Evolutionary conservation across 2,888 invertebrate genomes (phyloP).

Genomic region (Nycteola revayana): DNA sequence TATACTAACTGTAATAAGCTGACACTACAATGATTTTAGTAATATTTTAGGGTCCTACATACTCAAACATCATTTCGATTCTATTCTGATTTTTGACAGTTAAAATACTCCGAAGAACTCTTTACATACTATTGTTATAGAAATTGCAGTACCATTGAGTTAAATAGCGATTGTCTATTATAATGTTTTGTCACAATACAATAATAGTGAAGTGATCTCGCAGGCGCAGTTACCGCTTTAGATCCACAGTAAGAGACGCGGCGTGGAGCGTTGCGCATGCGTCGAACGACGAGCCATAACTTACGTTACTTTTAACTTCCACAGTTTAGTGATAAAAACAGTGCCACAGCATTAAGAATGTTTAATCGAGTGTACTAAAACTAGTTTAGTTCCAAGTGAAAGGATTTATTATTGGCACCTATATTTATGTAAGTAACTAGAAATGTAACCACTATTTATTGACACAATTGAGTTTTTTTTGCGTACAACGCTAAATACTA

Average conservation of each 20-base stretch:
- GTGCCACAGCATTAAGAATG: slow-evolving; percentile 54
- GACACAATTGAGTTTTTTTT: too few species aligned
- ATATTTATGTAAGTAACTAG: slow-evolving; percentile 63
- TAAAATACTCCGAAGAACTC: too few species aligned
- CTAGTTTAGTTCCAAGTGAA: slow-evolving; percentile 45
- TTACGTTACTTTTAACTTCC: slow-evolving; percentile 14
- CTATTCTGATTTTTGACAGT: too few species aligned
- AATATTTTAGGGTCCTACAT: too few species aligned
- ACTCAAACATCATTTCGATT: too few species aligned
- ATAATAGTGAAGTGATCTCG: slow-evolving; percentile 44
- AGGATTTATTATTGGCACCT: slow-evolving; percentile 35
- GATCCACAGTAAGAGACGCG: slow-evolving; percentile 64
- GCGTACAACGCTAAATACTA: slow-evolving; percentile 12
- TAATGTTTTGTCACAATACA: slow-evolving; percentile 31
- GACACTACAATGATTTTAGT: too few species aligned
- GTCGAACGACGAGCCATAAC: slow-evolving; percentile 31
- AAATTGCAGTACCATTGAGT: too few species aligned
- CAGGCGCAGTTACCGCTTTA: slow-evolving; percentile 20
- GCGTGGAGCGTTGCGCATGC: slow-evolving; percentile 70
- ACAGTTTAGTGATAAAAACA: slow-evolving; percentile 37
- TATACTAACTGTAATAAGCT: too few species aligned
- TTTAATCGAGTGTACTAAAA: slow-evolving; percentile 38
- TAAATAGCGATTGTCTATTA: slow-evolving; percentile 27
- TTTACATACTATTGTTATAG: too few species aligned
- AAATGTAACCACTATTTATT: slow-evolving; percentile 39